Percentiles rank a stretch among this genome's conserved stretches.
Evolutionary conservation across 2,113 vertebrate species (phyloP).

Genomic region (Origma solitaria): DNA sequence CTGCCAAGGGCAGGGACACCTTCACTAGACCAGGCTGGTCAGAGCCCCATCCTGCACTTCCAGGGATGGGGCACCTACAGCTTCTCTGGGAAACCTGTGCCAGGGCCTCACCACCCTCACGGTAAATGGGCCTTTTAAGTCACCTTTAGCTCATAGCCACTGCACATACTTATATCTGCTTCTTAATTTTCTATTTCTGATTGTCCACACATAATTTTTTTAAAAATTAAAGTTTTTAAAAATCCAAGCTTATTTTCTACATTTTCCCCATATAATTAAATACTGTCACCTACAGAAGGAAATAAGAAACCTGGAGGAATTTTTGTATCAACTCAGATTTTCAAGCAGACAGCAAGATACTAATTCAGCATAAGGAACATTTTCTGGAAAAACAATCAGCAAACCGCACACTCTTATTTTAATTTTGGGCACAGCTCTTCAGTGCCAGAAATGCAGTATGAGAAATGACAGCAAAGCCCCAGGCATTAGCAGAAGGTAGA

Average conservation of each 20-base stretch:
- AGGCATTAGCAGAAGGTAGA: not conserved
- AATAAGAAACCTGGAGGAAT: not conserved
- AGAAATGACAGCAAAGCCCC: not conserved
- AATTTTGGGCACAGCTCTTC: not conserved
- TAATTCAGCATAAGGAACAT: not conserved
- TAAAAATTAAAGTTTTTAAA: not conserved
- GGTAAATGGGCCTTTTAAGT: not conserved
- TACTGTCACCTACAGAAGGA: not conserved
- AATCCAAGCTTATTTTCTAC: not conserved
- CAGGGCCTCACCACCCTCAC: not conserved
- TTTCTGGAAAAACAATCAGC: not conserved
- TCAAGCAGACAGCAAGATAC: not conserved
- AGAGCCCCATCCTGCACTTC: not conserved
- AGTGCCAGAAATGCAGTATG: not conserved
- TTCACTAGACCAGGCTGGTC: not conserved
- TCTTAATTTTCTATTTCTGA: not conserved
- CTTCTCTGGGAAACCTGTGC: not conserved
- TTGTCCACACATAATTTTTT: not conserved
- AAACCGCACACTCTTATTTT: not conserved
- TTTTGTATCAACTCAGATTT: not conserved
- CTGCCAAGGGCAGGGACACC: not conserved
- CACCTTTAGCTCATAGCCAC: not conserved
- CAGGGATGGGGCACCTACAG: not conserved
- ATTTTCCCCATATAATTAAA: not conserved
- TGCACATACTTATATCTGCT: not conserved